These are phyloP conservation scores for Mesaphorura yosii DNA, from an alignment of 1,140 invertebrate genomes.

Conservation along the genomic window DNA sequence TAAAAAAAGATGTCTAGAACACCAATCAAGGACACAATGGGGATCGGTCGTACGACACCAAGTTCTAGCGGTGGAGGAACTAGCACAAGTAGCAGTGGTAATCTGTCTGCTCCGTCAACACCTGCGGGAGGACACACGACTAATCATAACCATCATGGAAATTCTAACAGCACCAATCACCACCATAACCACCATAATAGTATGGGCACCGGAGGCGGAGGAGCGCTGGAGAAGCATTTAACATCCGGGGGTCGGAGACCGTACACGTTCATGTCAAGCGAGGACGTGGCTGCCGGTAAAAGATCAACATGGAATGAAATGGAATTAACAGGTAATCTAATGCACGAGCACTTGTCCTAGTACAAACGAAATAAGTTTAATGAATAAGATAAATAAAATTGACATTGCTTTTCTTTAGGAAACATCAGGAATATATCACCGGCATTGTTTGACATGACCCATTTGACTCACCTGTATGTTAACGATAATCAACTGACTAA, in stretches of 20 bases:
- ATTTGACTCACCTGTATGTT: slow-evolving; percentile 84
- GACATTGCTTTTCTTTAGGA: slow-evolving; percentile 46
- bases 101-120: too few species aligned
- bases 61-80: background rate
- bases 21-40: slow-evolving; percentile 1
- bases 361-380: slow-evolving; percentile 1
- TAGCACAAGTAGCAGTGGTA: background rate
- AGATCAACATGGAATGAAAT: slow-evolving; percentile 75
- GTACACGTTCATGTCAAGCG: slow-evolving; percentile 81
- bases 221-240: background rate
- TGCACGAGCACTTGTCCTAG: too few species aligned
- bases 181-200: background rate
- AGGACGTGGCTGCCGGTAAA: slow-evolving; percentile 80
- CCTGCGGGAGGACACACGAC: too few species aligned
- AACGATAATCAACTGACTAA: slow-evolving; percentile 85
- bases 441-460: slow-evolving; percentile 74
- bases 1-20: slow-evolving; percentile 8
- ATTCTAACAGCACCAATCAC: background rate
- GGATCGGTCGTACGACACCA: background rate
- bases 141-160: background rate
- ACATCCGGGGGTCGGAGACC: too few species aligned
- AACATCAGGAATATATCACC: slow-evolving; percentile 83
- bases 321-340: slow-evolving; percentile 51
- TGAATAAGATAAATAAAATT: background rate
- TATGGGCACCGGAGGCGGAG: too few species aligned